Evolutionary conservation across 2,113 vertebrate species (phyloP), one percentile per base, ranked within the genome.

Genomic region (Leucosticte australis): DNA sequence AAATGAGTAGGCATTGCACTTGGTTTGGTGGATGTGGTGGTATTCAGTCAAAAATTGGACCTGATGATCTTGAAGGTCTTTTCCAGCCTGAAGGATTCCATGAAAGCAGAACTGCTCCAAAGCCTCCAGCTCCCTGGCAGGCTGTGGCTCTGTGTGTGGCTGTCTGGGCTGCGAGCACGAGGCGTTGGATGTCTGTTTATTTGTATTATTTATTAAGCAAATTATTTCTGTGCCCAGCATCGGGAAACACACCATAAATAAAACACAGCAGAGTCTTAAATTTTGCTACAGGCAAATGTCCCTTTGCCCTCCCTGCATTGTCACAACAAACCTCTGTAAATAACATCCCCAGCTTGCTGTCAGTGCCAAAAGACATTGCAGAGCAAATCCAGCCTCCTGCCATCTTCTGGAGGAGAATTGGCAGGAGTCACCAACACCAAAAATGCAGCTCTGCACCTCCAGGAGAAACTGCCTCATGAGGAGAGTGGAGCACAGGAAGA

Each of bases 131-230:
- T 83, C 92, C 44, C 70, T 79, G 62, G 37, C 53, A 84, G 65
- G 77, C 46, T 89, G 81, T 89, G 74, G 74, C 50, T 87, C 84
- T 15, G 1, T 15, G 37, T 68, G 81, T 75, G 83, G 18, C 79
- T 76, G 35, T 47, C 56, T 71, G 56, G 46, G 30, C 68, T 92
- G 69, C 0, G 2, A 87, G 80, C 57, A 84, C 30, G 8, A 82
- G 52, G 41, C 37, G 1, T 65, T 30, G 53, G n/a, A 70, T 65
- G 31, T 33, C 70, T 91, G 49, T 89, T 95, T 96, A 65, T 92
- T 81, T 89, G 59, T 73, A 65, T 94, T 91, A 87, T 97, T 96
- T 96, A 97, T 93, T 94, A 95, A 94, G 47, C 82, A 94, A 95
- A 96, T 89, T 5, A 96, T 96, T 94, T 91, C 83, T 85, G 50